These are phyloP conservation scores for Axis porcinus DNA, from an alignment of 2,113 vertebrate genomes.

Conservation along the genomic window DNA sequence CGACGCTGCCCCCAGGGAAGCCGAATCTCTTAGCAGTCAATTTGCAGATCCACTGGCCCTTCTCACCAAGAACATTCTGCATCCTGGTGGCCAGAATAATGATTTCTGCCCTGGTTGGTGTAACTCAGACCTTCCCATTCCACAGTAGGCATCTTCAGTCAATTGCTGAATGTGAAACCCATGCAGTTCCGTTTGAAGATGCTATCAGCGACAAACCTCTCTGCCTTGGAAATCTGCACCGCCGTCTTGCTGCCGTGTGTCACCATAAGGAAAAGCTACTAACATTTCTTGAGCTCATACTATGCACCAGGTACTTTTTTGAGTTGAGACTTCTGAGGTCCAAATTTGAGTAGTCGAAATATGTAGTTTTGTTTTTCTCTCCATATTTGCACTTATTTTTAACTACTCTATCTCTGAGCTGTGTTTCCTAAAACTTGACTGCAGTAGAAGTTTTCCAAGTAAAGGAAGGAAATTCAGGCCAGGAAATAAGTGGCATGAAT, in stretches of 20 bases:
- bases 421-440: neutral
- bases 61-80: neutral
- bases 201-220: slow-evolving; percentile 93
- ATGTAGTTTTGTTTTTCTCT: neutral
- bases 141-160: neutral
- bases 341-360: slow-evolving; percentile 3
- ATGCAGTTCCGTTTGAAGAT: slow-evolving; percentile 98
- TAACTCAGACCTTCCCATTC: neutral
- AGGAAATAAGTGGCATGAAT: neutral
- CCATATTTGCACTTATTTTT: neutral
- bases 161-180: slow-evolving; percentile 92
- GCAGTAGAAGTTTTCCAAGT: neutral
- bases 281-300: neutral
- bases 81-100: neutral
- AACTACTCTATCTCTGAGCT: neutral
- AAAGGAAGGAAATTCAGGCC: neutral
- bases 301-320: neutral
- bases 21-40: neutral
- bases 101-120: neutral
- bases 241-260: neutral
- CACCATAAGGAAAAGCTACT: neutral
- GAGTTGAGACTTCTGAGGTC: neutral
- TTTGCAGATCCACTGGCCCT: neutral
- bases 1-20: neutral
- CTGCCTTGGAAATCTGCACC: neutral